A percentile compares a stretch with the other conserved stretches of the same genome.
Evolutionary conservation across 2,113 vertebrate species (phyloP).

Genomic region (Helogale parvula): DNA sequence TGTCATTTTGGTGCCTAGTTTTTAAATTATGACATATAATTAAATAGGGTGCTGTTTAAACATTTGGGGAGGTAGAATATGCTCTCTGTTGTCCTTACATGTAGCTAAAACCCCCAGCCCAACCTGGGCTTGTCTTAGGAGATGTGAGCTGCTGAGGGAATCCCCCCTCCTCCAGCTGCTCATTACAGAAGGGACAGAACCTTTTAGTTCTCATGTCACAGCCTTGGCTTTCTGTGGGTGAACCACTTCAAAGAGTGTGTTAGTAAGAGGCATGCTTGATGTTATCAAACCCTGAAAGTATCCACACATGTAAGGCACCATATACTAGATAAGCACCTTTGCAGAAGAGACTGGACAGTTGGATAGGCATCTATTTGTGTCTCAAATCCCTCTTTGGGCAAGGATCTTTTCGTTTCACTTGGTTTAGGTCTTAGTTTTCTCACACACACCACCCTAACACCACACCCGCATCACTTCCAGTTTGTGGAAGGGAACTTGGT

Average conservation of each 20-base stretch:
- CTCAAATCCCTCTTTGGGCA: neutral
- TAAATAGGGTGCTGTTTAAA: neutral
- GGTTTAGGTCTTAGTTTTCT: neutral
- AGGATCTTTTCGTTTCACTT: neutral
- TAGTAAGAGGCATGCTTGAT: neutral
- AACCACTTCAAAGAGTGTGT: slow-evolving; percentile 68
- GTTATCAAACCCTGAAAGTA: neutral
- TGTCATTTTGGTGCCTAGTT: neutral
- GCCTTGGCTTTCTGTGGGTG: neutral
- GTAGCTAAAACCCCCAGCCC: neutral
- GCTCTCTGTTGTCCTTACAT: neutral
- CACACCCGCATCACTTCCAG: neutral
- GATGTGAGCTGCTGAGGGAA: neutral
- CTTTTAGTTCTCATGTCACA: neutral
- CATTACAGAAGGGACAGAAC: neutral
- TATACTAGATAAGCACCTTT: neutral
- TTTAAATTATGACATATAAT: neutral
- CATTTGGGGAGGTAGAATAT: neutral
- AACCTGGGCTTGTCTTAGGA: neutral
- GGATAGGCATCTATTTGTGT: neutral
- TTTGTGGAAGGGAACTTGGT: neutral
- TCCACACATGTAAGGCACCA: neutral
- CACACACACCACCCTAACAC: neutral
- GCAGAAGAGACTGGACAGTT: neutral
- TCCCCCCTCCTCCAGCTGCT: neutral